Conservation (phyloP, 1,140 invertebrate genomes). For the Eufriesea mexicana region DNA sequence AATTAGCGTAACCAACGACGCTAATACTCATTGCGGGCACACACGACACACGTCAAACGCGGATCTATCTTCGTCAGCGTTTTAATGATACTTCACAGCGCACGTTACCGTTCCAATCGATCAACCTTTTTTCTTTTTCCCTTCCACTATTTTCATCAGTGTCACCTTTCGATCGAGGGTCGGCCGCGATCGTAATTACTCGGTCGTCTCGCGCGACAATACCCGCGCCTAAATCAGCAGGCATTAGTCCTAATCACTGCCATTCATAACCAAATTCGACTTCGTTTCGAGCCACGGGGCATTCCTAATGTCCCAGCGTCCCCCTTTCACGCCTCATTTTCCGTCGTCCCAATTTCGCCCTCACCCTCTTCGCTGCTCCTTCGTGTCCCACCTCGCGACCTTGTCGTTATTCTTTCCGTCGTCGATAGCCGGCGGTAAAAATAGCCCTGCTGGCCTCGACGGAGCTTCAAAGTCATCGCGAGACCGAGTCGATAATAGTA, state of each 20-base stretch:
- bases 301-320: constrained; percentile 57
- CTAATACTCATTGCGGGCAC: neutral
- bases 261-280: constrained; percentile 72
- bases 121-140: neutral
- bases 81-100: neutral
- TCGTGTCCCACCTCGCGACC: neutral
- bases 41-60: neutral
- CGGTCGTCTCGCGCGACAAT: constrained; percentile 50
- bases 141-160: neutral
- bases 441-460: constrained; percentile 11
- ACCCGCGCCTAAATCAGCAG: constrained; percentile 52
- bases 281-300: constrained; percentile 53
- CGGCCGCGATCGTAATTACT: constrained; percentile 52
- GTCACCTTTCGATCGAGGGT: constrained; percentile 20
- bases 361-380: neutral
- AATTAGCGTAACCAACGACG: neutral
- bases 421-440: constrained; percentile 1
- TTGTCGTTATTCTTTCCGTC: constrained; percentile 32
- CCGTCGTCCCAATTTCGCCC: neutral
- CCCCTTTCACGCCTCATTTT: constrained; percentile 51
- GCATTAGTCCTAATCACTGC: constrained; percentile 68
- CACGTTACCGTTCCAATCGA: neutral
- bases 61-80: neutral
- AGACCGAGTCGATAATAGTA: constrained; percentile 6
- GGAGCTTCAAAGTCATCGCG: constrained; percentile 22